Percentiles rank a stretch among this genome's conserved stretches.
Evolutionary conservation across 2,113 vertebrate species (phyloP).

Genomic region (Pica pica): DNA sequence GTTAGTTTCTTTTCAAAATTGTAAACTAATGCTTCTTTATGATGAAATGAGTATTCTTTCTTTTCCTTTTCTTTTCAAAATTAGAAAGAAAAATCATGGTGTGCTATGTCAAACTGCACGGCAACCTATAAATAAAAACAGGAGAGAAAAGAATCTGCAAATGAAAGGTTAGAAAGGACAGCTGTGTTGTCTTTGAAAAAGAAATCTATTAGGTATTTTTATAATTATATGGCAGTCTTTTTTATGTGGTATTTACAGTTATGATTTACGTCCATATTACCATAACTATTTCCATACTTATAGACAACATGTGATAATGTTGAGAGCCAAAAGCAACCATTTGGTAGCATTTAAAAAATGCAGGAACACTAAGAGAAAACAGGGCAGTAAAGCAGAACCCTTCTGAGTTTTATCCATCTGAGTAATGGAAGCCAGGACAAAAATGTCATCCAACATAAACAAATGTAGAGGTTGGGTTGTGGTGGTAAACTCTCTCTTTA

Average conservation of each 20-base stretch:
- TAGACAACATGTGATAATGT: constrained; percentile 54
- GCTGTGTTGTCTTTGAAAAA: constrained; percentile 64
- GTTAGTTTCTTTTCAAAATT: constrained; percentile 16
- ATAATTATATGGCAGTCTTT: constrained; percentile 60
- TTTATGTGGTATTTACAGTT: constrained; percentile 66
- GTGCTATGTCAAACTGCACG: constrained; percentile 11
- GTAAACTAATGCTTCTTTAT: constrained; percentile 33
- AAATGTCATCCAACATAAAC: constrained; percentile 36
- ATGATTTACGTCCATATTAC: constrained; percentile 53
- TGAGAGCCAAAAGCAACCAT: constrained; percentile 50
- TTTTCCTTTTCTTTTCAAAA: constrained; percentile 33
- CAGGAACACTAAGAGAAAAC: constrained; percentile 43
- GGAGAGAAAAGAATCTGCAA: constrained; percentile 54
- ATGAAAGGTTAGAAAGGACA: constrained; percentile 56
- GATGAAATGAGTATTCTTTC: constrained; percentile 30
- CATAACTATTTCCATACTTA: constrained; percentile 65
- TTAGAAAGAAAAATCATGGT: constrained; percentile 41
- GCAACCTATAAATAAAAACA: constrained; percentile 57
- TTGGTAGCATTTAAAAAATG: constrained; percentile 64
- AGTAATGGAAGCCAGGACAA: constrained; percentile 10
- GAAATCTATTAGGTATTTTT: constrained; percentile 64
- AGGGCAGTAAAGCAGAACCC: constrained; percentile 35
- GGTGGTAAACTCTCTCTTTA: constrained; percentile 31
- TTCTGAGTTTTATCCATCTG: constrained; percentile 24
- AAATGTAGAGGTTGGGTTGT: constrained; percentile 11